These are phyloP conservation scores for Tachina fera DNA, from an alignment of 2,888 invertebrate species.

Conservation along the genomic window DNA sequence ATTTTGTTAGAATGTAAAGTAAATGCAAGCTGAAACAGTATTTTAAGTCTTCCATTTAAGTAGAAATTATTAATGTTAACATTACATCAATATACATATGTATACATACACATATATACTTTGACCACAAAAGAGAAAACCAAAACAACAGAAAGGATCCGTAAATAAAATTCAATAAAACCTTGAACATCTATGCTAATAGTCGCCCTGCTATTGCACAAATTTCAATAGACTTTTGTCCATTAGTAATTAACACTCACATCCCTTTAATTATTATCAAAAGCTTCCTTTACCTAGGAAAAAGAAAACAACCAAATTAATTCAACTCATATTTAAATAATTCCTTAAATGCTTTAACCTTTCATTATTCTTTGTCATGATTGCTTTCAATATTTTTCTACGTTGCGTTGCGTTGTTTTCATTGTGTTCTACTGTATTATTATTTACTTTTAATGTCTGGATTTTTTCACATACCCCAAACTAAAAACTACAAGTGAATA, in stretches of 20 bases:
- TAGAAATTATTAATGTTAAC: too few relatives aligned
- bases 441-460: slow-evolving; percentile 68
- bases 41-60: too few relatives aligned
- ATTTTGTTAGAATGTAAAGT: slow-evolving; percentile 5
- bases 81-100: too few relatives aligned
- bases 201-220: too few relatives aligned
- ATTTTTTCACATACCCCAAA: slow-evolving; percentile 61
- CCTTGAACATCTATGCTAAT: too few relatives aligned
- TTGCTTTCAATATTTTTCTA: slow-evolving; percentile 1
- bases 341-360: slow-evolving; percentile 28
- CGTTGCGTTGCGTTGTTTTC: not conserved
- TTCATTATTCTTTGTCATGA: slow-evolving; percentile 28
- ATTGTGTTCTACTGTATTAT: slow-evolving; percentile 55
- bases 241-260: slow-evolving; percentile 5
- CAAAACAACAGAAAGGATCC: too few relatives aligned
- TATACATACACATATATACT: too few relatives aligned
- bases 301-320: not conserved
- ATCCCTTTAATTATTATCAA: slow-evolving; percentile 33
- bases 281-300: not conserved
- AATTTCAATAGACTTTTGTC: not conserved
- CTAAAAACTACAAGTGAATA: not conserved
- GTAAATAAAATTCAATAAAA: too few relatives aligned
- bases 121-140: too few relatives aligned
- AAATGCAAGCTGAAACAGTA: too few relatives aligned
- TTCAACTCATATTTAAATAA: slow-evolving; percentile 36